Evolutionary conservation across 2,797 vertebrate genomes (phyloP).

Genomic region (Hoplostethus mediterraneus): DNA sequence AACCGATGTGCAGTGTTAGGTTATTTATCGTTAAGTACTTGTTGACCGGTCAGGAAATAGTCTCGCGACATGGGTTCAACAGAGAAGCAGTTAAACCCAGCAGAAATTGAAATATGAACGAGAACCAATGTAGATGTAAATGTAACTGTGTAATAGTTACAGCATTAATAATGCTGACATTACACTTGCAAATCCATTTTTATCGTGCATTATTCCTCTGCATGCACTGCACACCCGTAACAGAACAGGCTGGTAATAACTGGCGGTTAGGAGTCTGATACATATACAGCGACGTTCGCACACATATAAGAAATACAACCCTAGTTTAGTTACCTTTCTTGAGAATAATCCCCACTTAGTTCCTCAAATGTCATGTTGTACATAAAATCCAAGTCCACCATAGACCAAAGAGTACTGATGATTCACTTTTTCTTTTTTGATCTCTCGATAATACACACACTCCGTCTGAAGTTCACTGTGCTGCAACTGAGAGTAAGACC

Average conservation of each 20-base stretch:
- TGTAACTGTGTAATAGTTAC: too few species aligned
- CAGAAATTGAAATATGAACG: too few species aligned
- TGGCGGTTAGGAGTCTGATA: background rate
- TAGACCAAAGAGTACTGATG: conserved; percentile 16
- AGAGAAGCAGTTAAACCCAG: background rate
- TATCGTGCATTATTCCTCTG: background rate
- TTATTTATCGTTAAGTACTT: background rate
- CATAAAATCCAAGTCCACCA: conserved; percentile 79
- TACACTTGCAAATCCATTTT: too few species aligned
- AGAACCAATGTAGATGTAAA: too few species aligned
- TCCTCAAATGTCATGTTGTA: conserved; percentile 95
- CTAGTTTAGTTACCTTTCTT: conserved; percentile 80
- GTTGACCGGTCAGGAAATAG: too few species aligned
- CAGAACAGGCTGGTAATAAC: background rate
- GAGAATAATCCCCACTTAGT: conserved; percentile 87
- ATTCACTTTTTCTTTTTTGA: conserved; percentile 21
- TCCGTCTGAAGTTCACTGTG: conserved; percentile 16
- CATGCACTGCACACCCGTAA: background rate
- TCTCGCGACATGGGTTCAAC: conserved; percentile 23
- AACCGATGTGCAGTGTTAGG: background rate
- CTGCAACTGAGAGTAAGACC: conserved; percentile 64
- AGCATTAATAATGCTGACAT: too few species aligned
- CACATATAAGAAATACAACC: background rate
- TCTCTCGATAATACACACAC: conserved; percentile 26
- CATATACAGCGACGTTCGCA: background rate